These are phyloP conservation scores for Temnothorax curvispinosus DNA, from an alignment of 1,140 invertebrate species.

Conservation along the genomic window DNA sequence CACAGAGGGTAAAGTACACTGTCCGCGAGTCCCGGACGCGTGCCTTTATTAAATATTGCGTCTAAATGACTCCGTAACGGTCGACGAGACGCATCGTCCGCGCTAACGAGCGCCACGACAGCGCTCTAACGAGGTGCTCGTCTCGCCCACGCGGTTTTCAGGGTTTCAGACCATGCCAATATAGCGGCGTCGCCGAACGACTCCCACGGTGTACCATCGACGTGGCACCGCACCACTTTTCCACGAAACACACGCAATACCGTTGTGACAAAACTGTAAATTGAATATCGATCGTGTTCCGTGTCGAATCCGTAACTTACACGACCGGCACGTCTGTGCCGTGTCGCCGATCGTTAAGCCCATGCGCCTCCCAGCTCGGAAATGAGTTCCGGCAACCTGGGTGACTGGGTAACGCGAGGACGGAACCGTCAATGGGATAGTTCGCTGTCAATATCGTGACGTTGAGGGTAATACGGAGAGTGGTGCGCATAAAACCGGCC, in stretches of 20 bases:
- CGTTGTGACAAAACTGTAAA: constrained; percentile 84
- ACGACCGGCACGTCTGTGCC: constrained; percentile 70
- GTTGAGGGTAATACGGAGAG: not conserved
- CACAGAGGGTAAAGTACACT: not conserved
- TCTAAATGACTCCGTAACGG: constrained; percentile 67
- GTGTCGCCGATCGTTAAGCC: constrained; percentile 79
- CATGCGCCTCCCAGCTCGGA: constrained; percentile 9
- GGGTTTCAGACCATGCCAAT: constrained; percentile 30
- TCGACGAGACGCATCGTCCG: constrained; percentile 41
- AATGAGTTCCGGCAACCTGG: constrained; percentile 54
- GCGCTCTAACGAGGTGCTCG: constrained; percentile 63
- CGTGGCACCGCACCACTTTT: constrained; percentile 57
- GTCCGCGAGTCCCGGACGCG: constrained; percentile 29
- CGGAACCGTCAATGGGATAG: not conserved
- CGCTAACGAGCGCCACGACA: constrained; percentile 70
- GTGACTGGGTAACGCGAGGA: constrained; percentile 24
- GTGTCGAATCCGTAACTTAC: constrained; percentile 17
- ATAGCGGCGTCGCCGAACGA: constrained; percentile 51
- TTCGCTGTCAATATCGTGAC: constrained; percentile 16
- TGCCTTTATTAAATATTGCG: constrained; percentile 67
- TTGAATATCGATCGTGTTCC: constrained; percentile 83
- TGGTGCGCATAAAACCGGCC: no score
- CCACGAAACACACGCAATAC: constrained; percentile 76
- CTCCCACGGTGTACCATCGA: constrained; percentile 29
- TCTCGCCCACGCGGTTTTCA: constrained; percentile 68